These are phyloP conservation scores for Leptinotarsa haldemani DNA, from an alignment of 2,888 invertebrate species.

Conservation along the genomic window DNA sequence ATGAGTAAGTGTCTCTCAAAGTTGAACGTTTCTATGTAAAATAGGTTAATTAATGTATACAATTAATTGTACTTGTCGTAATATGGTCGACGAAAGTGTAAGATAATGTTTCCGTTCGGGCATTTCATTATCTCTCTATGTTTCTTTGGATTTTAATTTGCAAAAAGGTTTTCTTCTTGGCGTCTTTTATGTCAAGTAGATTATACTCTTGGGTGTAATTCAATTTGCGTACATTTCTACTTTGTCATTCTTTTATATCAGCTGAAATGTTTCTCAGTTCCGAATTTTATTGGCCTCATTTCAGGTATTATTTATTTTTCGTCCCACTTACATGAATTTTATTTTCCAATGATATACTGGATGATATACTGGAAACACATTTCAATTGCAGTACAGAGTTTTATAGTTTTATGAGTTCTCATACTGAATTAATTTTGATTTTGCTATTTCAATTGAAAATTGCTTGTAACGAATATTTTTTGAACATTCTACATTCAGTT, in stretches of 20 bases:
- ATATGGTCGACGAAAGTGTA: neutral
- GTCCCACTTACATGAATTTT: too few relatives aligned
- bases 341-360: too few relatives aligned
- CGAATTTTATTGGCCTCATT: neutral
- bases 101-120: conserved; percentile 2
- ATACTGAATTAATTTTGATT: too few relatives aligned
- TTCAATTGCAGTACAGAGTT: too few relatives aligned
- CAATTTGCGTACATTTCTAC: conserved; percentile 32
- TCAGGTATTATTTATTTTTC: neutral
- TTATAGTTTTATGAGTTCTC: too few relatives aligned
- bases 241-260: conserved; percentile 34
- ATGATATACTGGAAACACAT: too few relatives aligned
- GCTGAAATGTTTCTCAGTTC: neutral
- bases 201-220: conserved; percentile 37
- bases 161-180: conserved; percentile 27
- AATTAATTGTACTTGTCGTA: conserved; percentile 5
- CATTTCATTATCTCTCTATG: conserved; percentile 25
- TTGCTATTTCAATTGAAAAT: too few relatives aligned
- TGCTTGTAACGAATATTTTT: too few relatives aligned
- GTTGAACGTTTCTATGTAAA: too few relatives aligned
- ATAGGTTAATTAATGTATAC: too few relatives aligned
- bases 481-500: too few relatives aligned
- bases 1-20: too few relatives aligned
- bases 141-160: conserved; percentile 35
- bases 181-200: conserved; percentile 31